Evolutionary conservation across 2,113 vertebrate genomes (phyloP).

Genomic region (Rhineura floridana): DNA sequence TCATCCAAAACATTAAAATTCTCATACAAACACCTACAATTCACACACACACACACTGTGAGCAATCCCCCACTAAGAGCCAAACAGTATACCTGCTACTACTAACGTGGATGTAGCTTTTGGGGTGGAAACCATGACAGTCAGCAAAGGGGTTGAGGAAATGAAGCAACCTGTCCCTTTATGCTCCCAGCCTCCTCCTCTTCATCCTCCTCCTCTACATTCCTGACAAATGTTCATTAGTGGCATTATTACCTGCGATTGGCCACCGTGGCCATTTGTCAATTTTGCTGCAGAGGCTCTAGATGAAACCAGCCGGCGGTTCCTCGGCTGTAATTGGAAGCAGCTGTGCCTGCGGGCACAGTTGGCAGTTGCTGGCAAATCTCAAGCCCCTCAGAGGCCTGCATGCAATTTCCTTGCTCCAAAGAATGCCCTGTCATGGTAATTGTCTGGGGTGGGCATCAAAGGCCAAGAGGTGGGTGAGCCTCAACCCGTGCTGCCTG

Average conservation of each 20-base stretch:
- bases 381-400: slow-evolving; percentile 12
- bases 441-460: neutral
- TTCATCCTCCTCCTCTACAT: slow-evolving; percentile 29
- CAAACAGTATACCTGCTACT: neutral
- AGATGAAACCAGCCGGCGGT: neutral
- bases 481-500: neutral
- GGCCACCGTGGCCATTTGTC: slow-evolving; percentile 40
- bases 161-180: neutral
- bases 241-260: slow-evolving; percentile 44
- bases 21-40: too few species aligned
- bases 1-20: too few species aligned
- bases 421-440: neutral
- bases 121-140: too few species aligned
- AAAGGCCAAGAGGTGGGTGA: neutral
- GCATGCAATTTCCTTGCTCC: slow-evolving; percentile 27
- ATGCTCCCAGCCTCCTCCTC: neutral
- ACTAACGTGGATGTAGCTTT: neutral
- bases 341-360: slow-evolving; percentile 32
- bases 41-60: too few species aligned
- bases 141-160: neutral
- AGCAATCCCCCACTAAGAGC: too few species aligned
- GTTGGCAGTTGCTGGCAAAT: slow-evolving; percentile 15
- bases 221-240: slow-evolving; percentile 39
- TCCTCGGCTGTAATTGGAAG: slow-evolving; percentile 44
- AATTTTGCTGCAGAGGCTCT: slow-evolving; percentile 31